Evolutionary conservation across 2,888 invertebrate genomes (phyloP), one percentile per base, ranked within the genome.

Genomic region (Lepidochrysops patricia): DNA sequence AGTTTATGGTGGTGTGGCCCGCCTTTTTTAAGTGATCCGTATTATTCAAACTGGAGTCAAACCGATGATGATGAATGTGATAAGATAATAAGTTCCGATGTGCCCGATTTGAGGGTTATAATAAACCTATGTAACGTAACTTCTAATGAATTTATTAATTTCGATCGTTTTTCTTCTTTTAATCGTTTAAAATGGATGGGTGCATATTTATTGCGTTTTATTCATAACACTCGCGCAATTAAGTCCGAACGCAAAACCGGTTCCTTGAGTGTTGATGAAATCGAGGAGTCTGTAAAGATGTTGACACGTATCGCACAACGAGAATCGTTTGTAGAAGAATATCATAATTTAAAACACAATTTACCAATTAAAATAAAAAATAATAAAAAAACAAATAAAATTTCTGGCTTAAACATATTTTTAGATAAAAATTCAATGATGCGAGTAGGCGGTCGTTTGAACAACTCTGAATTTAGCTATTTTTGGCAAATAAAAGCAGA

Each of bases 391-490:
- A 32, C 9, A 54, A 61, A 52, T 56, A 57, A 9, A 34, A 59
- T 57, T 34, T 57, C 57, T 0, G 54, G 50, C 6, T 35, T 61
- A 32, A 61, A 60, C 23, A 12, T 57, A 19, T 63, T 61, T 60
- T 7, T 63, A 4, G 61, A 63, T 56, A 12, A 58, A 5, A 23
- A 59, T 50, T 52, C 34, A 9, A 25, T 62, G 34, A 54, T 65
- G 19, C 13, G 62, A 26, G 62, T 62, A 7, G 62, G 63, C 15
- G 63, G 62, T 9, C 56, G 63, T 48, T 9, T 61, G 12, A 19
- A 25, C 4, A 60, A 62, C 54, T 60, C 64, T 19, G 52, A 62
- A 43, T 63, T 63, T 49, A 15, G 29, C 62, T 65, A 58, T 26
- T n/a, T n/a, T n/a, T n/a, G n/a, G n/a, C n/a, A n/a, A n/a, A n/a